Base-by-base conservation (phyloP, 2,888 invertebrate genomes). In the Scaptodrosophila latifasciaeformis region DNA sequence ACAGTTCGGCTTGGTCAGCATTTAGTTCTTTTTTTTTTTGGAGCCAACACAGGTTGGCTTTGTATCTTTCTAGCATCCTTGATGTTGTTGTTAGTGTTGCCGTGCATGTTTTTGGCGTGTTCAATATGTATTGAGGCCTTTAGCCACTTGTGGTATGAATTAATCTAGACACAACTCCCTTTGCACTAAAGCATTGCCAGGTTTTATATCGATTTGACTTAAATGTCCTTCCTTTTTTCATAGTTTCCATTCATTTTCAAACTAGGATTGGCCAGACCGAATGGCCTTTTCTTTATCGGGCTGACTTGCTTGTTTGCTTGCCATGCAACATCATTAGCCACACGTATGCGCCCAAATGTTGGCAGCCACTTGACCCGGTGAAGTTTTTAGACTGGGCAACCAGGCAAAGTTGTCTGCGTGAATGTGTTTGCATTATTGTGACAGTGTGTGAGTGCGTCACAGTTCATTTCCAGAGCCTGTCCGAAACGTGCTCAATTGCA, bases 401-500 rank as follows among this genome's bases (percentile, higher is more conserved):
- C 24, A 7, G 24, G 24, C 24, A 7, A 24, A 7, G 24, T 7
- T 24, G 24, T 3, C 24, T 24, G 24, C 24, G 24, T 7, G 4
- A 7, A 24, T 24, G n/a, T 24, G 24, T 24, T 24, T 3, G 4
- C 24, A 5, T 24, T 24, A 3, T 5, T 17, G 13, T 37, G 37
- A 37, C 37, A 34, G 13, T 34, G 34, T n/a, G 4, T 24, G 24
- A 24, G 7, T 54, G 64, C 70, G 59, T 61, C 62, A 59, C 70
- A 80, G 75, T 80, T 80, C 81, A 81, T 82, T 78, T 79, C 70
- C 75, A 74, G 62, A 47, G 50, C 18, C 52, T 51, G 50, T 35
- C 67, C 81, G 66, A 65, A 82, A 79, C 82, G 79, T 79, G 79
- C 82, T 75, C 79, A 81, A 79, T 79, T 79, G 81, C 81, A 79